Base-by-base conservation (phyloP, 2,113 vertebrate genomes). In the Brevimyrus niger region DNA sequence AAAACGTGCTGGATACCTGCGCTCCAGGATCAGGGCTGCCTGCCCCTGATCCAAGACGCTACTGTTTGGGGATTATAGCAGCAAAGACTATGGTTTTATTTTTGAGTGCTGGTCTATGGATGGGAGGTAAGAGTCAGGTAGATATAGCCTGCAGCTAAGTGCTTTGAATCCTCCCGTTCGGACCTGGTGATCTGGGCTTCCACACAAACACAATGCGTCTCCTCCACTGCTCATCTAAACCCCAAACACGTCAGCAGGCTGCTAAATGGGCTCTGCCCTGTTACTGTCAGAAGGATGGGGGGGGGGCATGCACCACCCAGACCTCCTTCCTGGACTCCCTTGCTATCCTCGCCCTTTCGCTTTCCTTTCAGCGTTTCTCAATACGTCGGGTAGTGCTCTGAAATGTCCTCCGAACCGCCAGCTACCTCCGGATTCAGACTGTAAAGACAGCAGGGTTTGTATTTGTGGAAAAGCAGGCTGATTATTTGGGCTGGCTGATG, bases 401-500 rank as follows among this genome's bases (percentile, higher is more conserved):
- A 87, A 42, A 55, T 23, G 51, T 42, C 9, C 21, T 42, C 51
- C 9, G 4, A 19, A 21, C 83, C 11, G 47, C 46, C 23, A 6
- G 83, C 46, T 87, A 9, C 31, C 8, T 38, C 27, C 21, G 13
- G 86, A 42, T 42, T 23, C 21, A 38, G 7, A 44, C 44, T 17
- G 44, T 11, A 13, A 65, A 21, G 21, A 35, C 53, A 11, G 23
- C 58, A 2, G 35, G 55, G 87, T 42, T 69, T 65, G 47, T 69
- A 58, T 88, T 65, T 61, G 58, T 46, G 11, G 50, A 21, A 42
- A 46, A 55, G 61, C 11, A 38, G 50, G 53, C 65, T 69, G 87
- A 73, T 88, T 88, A 73, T 69, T 69, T 69, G 87, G 87, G 38
- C 87, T 48, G 61, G 61, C 21, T 88, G 87, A 88, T 88, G 44